Percentiles rank a stretch among this genome's conserved stretches.
These are phyloP conservation scores for Oxyscelio sp. DNA, from an alignment of 2,888 invertebrate genomes.

Conservation along the genomic window DNA sequence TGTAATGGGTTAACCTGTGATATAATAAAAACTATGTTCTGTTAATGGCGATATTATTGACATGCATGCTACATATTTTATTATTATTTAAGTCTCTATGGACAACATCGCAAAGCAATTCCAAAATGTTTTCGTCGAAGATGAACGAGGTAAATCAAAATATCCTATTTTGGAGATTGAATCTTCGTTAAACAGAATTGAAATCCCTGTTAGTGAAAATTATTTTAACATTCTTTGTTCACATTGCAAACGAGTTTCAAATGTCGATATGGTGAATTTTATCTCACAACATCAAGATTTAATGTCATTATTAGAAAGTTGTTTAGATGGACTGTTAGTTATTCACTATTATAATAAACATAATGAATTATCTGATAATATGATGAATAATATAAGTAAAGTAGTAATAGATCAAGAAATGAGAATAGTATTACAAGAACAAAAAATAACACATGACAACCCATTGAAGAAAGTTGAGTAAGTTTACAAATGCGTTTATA, in stretches of 20 bases:
- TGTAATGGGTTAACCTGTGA: too few species aligned
- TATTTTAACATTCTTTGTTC: neutral
- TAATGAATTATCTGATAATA: neutral
- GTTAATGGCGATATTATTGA: too few species aligned
- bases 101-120: neutral
- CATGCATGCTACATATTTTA: too few species aligned
- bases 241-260: neutral
- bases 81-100: too few species aligned
- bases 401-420: too few species aligned
- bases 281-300: neutral
- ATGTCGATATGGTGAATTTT: neutral
- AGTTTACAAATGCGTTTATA: too few species aligned
- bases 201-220: neutral
- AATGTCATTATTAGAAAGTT: neutral
- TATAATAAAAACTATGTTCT: too few species aligned
- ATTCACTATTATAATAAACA: conserved; percentile 1
- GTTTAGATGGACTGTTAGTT: conserved; percentile 3
- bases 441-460: too few species aligned
- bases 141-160: neutral
- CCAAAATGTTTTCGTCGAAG: neutral
- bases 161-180: neutral
- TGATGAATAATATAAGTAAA: too few species aligned
- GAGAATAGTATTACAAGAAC: too few species aligned
- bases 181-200: too few species aligned
- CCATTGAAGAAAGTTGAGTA: too few species aligned